Base-by-base conservation (phyloP, 2,797 vertebrate species). In the Cephalopachus bancanus region DNA sequence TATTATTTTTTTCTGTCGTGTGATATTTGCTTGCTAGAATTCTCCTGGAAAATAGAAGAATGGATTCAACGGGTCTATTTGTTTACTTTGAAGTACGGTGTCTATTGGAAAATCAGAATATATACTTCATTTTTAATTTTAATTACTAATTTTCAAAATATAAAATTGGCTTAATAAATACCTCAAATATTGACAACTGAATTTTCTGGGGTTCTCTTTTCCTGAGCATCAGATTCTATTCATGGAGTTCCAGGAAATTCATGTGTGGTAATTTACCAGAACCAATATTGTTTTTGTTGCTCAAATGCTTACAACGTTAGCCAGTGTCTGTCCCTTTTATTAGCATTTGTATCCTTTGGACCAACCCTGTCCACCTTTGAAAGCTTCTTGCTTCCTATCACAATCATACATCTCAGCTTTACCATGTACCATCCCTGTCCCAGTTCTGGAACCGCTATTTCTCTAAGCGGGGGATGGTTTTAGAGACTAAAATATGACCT, bases 41-140 rank as follows among this genome's bases (percentile, higher is more conserved):
- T 91, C 44, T 79, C 67, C 33, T 12, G 64, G 59, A 59, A 28
- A 9, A 28, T 26, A 83, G 15, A 92, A 83, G 26, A 75, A 84
- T 64, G 30, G 15, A 7, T 53, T 30, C 49, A 81, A 33, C 14
- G 69, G 4, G 10, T 75, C 9, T 96, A 1, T 53, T 86, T 90
- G 60, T 59, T 85, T 93, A 85, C 11, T 17, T 7, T n/a, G 14
- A 71, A 84, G 20, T 88, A 76, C 1, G 71, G 17, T 91, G 88
- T 96, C n/a, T 53, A 22, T 51, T 53, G 53, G 51, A 85, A 94
- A 94, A 44, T 93, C 16, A 76, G 33, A 22, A 84, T 75, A 89
- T 44, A 11, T 84, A 84, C 15, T 78, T 94, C 89, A 83, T 69
- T 86, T 24, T 60, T 75, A 5, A 55, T 5, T 20, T 91, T 69